A percentile compares a stretch with the other conserved stretches of the same genome.
These are phyloP conservation scores for Panthera leo DNA, from an alignment of 2,113 vertebrate genomes.

Conservation along the genomic window DNA sequence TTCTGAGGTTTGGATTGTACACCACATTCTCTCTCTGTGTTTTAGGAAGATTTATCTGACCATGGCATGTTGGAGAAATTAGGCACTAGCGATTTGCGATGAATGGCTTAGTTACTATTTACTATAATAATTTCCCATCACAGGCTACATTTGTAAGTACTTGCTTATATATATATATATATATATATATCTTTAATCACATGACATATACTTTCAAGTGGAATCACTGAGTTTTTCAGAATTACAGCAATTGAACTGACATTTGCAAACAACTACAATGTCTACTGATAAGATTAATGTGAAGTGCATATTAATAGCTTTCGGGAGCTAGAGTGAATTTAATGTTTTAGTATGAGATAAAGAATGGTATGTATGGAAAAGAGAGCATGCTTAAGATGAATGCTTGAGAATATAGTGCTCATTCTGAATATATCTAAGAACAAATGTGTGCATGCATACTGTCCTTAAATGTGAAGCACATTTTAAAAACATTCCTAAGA, in stretches of 20 bases:
- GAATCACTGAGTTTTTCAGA: slow-evolving; percentile 34
- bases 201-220: not conserved
- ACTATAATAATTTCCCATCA: not conserved
- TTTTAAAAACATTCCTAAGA: slow-evolving; percentile 36
- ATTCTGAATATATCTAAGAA: not conserved
- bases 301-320: slow-evolving; percentile 7
- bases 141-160: not conserved
- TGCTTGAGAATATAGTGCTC: not conserved
- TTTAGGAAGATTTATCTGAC: slow-evolving; percentile 9
- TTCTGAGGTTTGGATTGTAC: not conserved
- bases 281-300: slow-evolving; percentile 24
- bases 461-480: slow-evolving; percentile 19
- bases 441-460: not conserved
- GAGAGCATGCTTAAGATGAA: not conserved
- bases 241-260: not conserved
- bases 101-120: not conserved
- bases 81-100: not conserved
- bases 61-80: not conserved
- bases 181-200: not conserved
- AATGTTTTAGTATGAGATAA: slow-evolving; percentile 1
- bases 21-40: not conserved
- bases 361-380: not conserved
- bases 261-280: not conserved
- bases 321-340: not conserved
- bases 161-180: not conserved